phyloP scores from a whole-genome alignment of 2,113 vertebrate species.

The Zosterops hypoxanthus region DNA sequence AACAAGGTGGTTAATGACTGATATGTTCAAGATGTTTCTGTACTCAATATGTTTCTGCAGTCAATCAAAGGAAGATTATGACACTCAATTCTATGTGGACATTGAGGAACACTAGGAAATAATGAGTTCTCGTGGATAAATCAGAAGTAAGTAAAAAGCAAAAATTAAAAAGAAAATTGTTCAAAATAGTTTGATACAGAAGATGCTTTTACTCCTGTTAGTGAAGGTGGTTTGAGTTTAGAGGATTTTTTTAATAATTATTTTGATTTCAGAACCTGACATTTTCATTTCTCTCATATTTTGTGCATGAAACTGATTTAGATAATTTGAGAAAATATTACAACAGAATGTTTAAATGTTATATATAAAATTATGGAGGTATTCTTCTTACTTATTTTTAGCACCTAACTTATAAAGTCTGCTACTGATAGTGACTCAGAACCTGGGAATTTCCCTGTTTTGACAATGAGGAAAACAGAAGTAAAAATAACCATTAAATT shows the following conservation, averaged over 20 bases:
- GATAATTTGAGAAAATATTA: not conserved
- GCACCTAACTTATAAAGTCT: not conserved
- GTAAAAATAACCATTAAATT: not conserved
- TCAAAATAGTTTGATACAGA: not conserved
- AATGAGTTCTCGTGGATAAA: not conserved
- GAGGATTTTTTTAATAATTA: not conserved
- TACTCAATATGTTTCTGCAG: not conserved
- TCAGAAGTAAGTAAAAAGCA: not conserved
- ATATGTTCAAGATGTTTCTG: not conserved
- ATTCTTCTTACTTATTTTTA: not conserved
- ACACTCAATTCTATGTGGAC: not conserved
- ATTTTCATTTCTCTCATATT: not conserved
- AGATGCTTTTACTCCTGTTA: not conserved
- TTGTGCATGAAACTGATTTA: not conserved
- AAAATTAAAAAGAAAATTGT: not conserved
- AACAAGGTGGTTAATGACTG: not conserved
- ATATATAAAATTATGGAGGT: not conserved
- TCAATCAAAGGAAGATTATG: not conserved
- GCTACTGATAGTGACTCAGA: not conserved
- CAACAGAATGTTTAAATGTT: not conserved
- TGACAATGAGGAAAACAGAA: not conserved
- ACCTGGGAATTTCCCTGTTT: not conserved
- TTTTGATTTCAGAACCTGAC: not conserved
- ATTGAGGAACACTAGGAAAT: not conserved
- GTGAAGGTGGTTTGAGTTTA: not conserved